A percentile compares a stretch with the other conserved stretches of the same genome.
Evolutionary conservation across 2,797 vertebrate genomes (phyloP).

Genomic region (Echeneis naucrates): DNA sequence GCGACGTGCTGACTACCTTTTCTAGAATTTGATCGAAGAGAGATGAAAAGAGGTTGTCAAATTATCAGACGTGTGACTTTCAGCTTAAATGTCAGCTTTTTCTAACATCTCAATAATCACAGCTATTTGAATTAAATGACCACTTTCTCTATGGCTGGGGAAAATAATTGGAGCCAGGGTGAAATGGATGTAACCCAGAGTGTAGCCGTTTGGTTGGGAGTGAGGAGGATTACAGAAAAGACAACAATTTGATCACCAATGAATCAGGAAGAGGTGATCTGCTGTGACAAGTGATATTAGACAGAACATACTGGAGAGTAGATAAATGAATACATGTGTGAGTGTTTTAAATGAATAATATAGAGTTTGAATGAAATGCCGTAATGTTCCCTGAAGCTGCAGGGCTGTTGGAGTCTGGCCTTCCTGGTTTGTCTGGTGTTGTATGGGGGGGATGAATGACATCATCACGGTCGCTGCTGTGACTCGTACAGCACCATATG

Average conservation of each 20-base stretch:
- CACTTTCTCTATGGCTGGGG: conserved; percentile 25
- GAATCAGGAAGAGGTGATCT: neutral
- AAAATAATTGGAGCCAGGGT: conserved; percentile 58
- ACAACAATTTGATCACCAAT: neutral
- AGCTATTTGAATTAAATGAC: conserved; percentile 55
- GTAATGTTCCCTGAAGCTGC: too few relatives aligned
- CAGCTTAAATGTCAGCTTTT: too few relatives aligned
- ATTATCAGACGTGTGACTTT: conserved; percentile 50
- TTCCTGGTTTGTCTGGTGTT: too few relatives aligned
- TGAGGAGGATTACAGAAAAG: conserved; percentile 3
- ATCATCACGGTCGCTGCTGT: too few relatives aligned
- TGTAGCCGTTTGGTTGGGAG: conserved; percentile 28
- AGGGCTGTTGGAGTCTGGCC: too few relatives aligned
- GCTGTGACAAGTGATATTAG: neutral
- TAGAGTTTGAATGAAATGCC: too few relatives aligned
- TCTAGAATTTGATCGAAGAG: conserved; percentile 21
- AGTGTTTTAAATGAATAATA: too few relatives aligned
- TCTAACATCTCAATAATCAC: conserved; percentile 45
- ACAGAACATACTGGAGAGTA: too few relatives aligned
- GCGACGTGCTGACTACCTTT: conserved; percentile 9
- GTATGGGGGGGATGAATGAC: too few relatives aligned
- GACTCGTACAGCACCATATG: too few relatives aligned
- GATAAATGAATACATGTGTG: too few relatives aligned
- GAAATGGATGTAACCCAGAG: conserved; percentile 44
- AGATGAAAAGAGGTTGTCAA: conserved; percentile 52